Conservation (phyloP, 2,888 invertebrate species). For the Cheilosia grossa region DNA sequence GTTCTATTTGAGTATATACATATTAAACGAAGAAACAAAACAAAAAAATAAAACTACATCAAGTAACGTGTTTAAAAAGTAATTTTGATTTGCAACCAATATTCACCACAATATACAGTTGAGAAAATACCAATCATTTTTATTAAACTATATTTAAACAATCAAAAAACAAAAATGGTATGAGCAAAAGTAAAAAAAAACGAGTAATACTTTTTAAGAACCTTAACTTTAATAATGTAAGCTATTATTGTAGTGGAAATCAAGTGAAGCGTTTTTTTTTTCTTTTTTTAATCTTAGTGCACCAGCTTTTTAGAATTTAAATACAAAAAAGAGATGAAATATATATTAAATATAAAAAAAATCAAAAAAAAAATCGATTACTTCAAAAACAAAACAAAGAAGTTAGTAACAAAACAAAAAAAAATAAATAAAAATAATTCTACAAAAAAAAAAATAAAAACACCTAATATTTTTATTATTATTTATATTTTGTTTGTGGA, state of each 20-base stretch:
- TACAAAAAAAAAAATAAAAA: slow-evolving; percentile 54
- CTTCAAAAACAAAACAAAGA: slow-evolving; percentile 73
- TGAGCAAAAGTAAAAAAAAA: slow-evolving; percentile 22
- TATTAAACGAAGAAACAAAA: slow-evolving; percentile 51
- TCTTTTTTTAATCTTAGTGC: slow-evolving; percentile 71
- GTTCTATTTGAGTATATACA: slow-evolving; percentile 69
- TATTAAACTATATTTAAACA: slow-evolving; percentile 62
- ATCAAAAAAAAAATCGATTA: slow-evolving; percentile 55
- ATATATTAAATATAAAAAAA: slow-evolving; percentile 64
- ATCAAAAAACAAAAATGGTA: slow-evolving; percentile 25
- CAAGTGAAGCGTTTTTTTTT: slow-evolving; percentile 58
- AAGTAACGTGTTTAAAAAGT: slow-evolving; percentile 71
- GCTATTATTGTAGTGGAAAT: slow-evolving; percentile 73
- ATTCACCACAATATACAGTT: slow-evolving; percentile 66
- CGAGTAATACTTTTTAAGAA: slow-evolving; percentile 44
- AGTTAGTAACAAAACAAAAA: slow-evolving; percentile 70
- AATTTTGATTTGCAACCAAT: slow-evolving; percentile 68
- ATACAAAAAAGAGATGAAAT: slow-evolving; percentile 68
- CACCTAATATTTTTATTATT: slow-evolving; percentile 15
- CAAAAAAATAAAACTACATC: slow-evolving; percentile 27
- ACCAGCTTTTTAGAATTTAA: slow-evolving; percentile 73
- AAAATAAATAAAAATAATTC: slow-evolving; percentile 73
- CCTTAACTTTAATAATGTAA: slow-evolving; percentile 69
- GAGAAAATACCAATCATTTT: slow-evolving; percentile 73
- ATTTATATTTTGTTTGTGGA: slow-evolving; percentile 19